Base-by-base conservation (phyloP, 2,113 vertebrate genomes). In the Mixornis gularis region DNA sequence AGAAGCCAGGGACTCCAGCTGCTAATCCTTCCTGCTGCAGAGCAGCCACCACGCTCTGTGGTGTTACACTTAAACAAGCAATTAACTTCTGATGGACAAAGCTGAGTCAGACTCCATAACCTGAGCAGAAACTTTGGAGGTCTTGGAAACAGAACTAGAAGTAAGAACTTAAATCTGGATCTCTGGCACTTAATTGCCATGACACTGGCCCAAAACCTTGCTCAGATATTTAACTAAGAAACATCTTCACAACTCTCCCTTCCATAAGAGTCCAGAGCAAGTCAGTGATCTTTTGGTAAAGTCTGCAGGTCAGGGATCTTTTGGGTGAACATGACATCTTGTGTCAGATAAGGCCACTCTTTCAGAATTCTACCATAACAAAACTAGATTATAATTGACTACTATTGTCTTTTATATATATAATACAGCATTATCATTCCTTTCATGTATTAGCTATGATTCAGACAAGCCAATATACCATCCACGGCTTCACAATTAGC, bases 1-100 rank as follows among this genome's bases (percentile, higher is more conserved):
- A 82, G 53, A 69, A 87, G 59, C 46, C 81, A 95, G 76, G 58
- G 74, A 85, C 66, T 90, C 49, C 66, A 89, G 88, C 41, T 91
- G 85, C 71, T 94, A 91, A 82, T 79, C 73, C 55, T 68, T 82
- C 74, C 74, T 73, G 49, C 74, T 79, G 48, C 65, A 71, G 66
- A 49, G 41, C 81, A 85, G 87, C 58, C 77, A 74, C 51, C 62
- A 62, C 3, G 18, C 73, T 87, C 11, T n/a, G 70, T 81, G 91
- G 15, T 19, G 9, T 40, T 19, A 24, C 8, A 71, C 25, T 87
- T 38, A 43, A 76, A 85, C 76, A 80, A 91, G 62, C 65, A 89
- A 84, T 91, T 84, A 78, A 80, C 73, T 44, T 66, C 32, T 78
- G 34, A 80, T 64, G 30, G 9, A 71, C 52, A 48, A 74, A 51